Conservation (phyloP, 2,797 vertebrate genomes). For the Novumbra hubbsi region DNA sequence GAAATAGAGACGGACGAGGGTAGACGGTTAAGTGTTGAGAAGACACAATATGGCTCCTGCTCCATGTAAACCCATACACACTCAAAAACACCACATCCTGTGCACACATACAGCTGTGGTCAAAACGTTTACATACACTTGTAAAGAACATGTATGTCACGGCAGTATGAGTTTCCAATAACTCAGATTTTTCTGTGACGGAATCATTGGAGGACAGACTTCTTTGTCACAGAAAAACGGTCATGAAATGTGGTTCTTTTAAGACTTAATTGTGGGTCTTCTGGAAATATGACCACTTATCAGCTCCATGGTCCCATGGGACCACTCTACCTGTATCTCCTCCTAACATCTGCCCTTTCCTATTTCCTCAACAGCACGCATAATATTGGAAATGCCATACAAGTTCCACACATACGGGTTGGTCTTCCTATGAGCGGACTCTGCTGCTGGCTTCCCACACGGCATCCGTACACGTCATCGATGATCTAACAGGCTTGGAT, state of each 20-base stretch:
- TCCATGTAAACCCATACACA: constrained; percentile 1
- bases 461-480: neutral
- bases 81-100: neutral
- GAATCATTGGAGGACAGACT: too few relatives aligned
- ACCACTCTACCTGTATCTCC: constrained; percentile 12
- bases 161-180: too few relatives aligned
- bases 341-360: neutral
- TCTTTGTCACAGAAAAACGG: too few relatives aligned
- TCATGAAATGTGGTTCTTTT: too few relatives aligned
- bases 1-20: neutral
- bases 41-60: constrained; percentile 6
- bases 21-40: neutral
- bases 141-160: too few relatives aligned
- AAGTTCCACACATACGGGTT: neutral
- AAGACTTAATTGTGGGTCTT: too few relatives aligned
- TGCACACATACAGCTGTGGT: constrained; percentile 4
- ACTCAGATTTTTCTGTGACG: too few relatives aligned
- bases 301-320: constrained; percentile 29
- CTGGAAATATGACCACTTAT: too few relatives aligned
- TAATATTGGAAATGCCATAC: too few relatives aligned
- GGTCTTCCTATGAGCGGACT: neutral
- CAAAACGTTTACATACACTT: too few relatives aligned
- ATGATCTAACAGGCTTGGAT: neutral
- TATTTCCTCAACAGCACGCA: neutral
- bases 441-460: neutral